Evolutionary conservation across 2,113 vertebrate genomes (phyloP).

Genomic region (Colinus virginianus): DNA sequence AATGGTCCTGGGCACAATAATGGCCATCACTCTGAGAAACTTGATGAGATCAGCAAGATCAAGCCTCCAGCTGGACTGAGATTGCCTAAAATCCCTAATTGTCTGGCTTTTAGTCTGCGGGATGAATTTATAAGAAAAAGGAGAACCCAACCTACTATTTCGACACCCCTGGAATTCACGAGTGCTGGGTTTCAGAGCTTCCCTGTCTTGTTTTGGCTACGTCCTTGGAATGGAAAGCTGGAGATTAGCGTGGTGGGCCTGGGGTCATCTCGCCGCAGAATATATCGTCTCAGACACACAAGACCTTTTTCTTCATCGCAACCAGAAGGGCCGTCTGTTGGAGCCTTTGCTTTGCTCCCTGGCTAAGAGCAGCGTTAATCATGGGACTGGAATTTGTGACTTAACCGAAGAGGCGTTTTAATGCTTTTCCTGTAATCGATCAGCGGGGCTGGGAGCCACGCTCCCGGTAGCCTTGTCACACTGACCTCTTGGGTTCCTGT

Average conservation of each 20-base stretch:
- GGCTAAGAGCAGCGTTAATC: slow-evolving; percentile 56
- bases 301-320: slow-evolving; percentile 30
- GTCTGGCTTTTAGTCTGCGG: slow-evolving; percentile 52
- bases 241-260: slow-evolving; percentile 30
- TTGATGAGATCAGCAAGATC: slow-evolving; percentile 53
- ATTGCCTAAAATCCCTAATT: slow-evolving; percentile 47
- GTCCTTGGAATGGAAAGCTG: slow-evolving; percentile 49
- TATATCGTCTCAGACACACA: slow-evolving; percentile 7
- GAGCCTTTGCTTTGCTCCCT: slow-evolving; percentile 54
- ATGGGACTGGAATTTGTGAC: slow-evolving; percentile 71
- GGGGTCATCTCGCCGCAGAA: slow-evolving; percentile 42
- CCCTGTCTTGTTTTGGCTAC: slow-evolving; percentile 48
- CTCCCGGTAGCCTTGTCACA: slow-evolving; percentile 24
- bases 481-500: background rate
- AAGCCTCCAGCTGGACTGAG: slow-evolving; percentile 8
- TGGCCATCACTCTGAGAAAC: background rate
- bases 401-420: slow-evolving; percentile 69
- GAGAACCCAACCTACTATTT: slow-evolving; percentile 46
- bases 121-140: slow-evolving; percentile 54
- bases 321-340: slow-evolving; percentile 3
- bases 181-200: slow-evolving; percentile 50
- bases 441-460: slow-evolving; percentile 50
- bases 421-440: slow-evolving; percentile 70
- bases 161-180: slow-evolving; percentile 12
- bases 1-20: slow-evolving; percentile 5